A percentile compares a stretch with the other conserved stretches of the same genome.
Conservation (phyloP, 2,888 invertebrate species). For the Pharmacophagus antenor region DNA sequence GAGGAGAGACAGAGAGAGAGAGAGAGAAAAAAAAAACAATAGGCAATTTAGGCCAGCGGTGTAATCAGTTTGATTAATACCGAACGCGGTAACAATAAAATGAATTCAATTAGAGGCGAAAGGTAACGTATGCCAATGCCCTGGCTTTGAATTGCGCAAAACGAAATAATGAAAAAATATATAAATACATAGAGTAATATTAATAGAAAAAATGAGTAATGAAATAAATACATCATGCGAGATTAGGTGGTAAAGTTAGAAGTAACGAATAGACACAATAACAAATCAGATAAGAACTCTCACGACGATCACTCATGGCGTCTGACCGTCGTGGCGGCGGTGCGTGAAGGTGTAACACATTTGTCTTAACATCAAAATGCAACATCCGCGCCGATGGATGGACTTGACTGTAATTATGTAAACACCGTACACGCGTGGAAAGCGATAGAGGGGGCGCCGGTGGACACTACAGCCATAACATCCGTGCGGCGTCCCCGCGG, state of each 20-base stretch:
- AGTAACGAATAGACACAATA: constrained; percentile 69
- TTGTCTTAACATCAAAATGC: constrained; percentile 76
- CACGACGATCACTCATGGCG: constrained; percentile 69
- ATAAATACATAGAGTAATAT: constrained; percentile 20
- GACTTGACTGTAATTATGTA: constrained; percentile 73
- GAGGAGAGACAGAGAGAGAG: too few relatives aligned
- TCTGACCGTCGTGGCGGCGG: constrained; percentile 66
- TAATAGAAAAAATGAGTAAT: constrained; percentile 57
- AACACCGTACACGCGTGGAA: constrained; percentile 79
- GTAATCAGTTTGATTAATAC: constrained; percentile 80
- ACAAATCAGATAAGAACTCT: constrained; percentile 70
- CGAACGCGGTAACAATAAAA: constrained; percentile 75
- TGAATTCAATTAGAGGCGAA: constrained; percentile 77
- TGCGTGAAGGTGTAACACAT: constrained; percentile 56
- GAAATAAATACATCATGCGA: constrained; percentile 79
- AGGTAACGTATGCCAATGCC: constrained; percentile 91
- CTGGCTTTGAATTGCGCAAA: constrained; percentile 87
- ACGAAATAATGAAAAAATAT: constrained; percentile 66
- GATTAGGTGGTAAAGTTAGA: constrained; percentile 77
- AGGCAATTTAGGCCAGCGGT: constrained; percentile 75
- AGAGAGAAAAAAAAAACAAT: constrained; percentile 74
- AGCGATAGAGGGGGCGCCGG: constrained; percentile 72
- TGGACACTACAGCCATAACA: constrained; percentile 38
- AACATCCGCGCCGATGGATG: constrained; percentile 67
- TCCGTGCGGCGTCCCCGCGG: constrained; percentile 66